Evolutionary conservation across 2,888 invertebrate species (phyloP).

Genomic region (Clistopyga incitator): DNA sequence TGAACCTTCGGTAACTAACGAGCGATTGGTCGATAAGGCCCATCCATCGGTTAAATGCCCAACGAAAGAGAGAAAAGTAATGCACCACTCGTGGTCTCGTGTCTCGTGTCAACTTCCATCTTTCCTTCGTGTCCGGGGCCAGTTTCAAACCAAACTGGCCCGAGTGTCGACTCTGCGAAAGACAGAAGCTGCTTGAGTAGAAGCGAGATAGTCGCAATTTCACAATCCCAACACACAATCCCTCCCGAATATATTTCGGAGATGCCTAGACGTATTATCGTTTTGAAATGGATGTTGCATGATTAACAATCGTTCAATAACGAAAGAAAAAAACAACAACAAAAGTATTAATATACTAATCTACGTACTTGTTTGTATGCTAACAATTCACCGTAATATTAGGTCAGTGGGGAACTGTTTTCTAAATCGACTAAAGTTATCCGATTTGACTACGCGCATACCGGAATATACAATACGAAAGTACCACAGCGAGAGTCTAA

Average conservation of each 20-base stretch:
- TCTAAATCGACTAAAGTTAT: conserved; percentile 30
- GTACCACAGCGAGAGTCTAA: conserved; percentile 12
- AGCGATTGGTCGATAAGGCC: conserved; percentile 14
- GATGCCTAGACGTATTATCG: conserved; percentile 38
- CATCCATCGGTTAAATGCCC: conserved; percentile 20
- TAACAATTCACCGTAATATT: conserved; percentile 44
- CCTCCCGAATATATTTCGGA: conserved; percentile 43
- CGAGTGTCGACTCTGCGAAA: conserved; percentile 7
- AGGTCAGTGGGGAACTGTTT: conserved; percentile 18
- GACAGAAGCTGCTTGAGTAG: conserved; percentile 23
- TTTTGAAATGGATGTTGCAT: conserved; percentile 80
- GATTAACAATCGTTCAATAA: conserved; percentile 71
- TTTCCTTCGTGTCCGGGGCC: conserved; percentile 37
- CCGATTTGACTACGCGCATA: conserved; percentile 24
- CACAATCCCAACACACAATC: background rate
- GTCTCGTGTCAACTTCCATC: conserved; percentile 25
- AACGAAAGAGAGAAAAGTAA: conserved; percentile 55
- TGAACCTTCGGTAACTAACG: conserved; percentile 18
- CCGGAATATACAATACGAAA: conserved; percentile 16
- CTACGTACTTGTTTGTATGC: conserved; percentile 82
- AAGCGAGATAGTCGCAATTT: conserved; percentile 38
- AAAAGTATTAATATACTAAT: conserved; percentile 49
- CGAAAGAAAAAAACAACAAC: background rate
- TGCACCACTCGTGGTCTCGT: conserved; percentile 25
- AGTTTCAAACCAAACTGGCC: conserved; percentile 12